Conservation (phyloP, 2,888 invertebrate genomes). For the Lypha dubia region DNA sequence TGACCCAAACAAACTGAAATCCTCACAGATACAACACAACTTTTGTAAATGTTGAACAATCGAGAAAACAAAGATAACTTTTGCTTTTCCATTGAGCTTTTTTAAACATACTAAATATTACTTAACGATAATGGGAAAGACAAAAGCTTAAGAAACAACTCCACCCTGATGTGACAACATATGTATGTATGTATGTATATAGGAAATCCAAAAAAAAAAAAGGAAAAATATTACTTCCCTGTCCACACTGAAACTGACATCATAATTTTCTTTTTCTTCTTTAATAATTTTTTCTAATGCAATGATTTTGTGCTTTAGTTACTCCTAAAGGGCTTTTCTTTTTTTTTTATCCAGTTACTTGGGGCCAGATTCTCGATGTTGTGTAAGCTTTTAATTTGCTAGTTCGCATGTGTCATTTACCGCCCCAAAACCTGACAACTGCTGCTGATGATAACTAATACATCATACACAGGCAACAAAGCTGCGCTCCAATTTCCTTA, state of each 20-base stretch:
- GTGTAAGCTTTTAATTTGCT: constrained; percentile 2
- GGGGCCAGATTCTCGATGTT: constrained; percentile 39
- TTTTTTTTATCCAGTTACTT: constrained; percentile 26
- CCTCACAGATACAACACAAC: constrained; percentile 19
- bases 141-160: constrained; percentile 56
- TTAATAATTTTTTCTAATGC: background rate
- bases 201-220: background rate
- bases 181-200: too few relatives aligned
- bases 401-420: constrained; percentile 63
- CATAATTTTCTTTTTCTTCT: constrained; percentile 16
- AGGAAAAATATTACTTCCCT: constrained; percentile 21
- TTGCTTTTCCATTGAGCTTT: constrained; percentile 40
- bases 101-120: constrained; percentile 10
- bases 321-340: constrained; percentile 42
- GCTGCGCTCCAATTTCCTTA: constrained; percentile 57
- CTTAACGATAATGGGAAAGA: constrained; percentile 10
- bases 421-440: constrained; percentile 46
- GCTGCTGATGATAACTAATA: background rate
- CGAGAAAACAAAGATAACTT: background rate
- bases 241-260: constrained; percentile 34
- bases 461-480: constrained; percentile 12
- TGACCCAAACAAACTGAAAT: constrained; percentile 44
- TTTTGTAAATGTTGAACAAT: constrained; percentile 20
- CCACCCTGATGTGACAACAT: constrained; percentile 45
- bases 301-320: constrained; percentile 8